A percentile compares a stretch with the other conserved stretches of the same genome.
Evolutionary conservation across 2,113 vertebrate species (phyloP).

Genomic region (Gnathonemus longibarbis): DNA sequence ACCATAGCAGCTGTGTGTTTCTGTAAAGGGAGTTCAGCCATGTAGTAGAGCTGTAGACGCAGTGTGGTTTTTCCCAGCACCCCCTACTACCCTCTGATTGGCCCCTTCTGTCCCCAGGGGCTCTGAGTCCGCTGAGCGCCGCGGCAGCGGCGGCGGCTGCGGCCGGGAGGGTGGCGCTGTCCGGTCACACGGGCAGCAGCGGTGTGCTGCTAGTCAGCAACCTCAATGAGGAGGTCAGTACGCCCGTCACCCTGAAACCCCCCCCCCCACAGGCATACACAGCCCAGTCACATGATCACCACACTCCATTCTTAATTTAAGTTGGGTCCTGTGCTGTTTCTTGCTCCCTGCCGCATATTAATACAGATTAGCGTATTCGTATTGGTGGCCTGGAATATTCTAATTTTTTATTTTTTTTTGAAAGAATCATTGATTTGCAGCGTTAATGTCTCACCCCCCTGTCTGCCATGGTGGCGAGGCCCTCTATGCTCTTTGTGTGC

Average conservation of each 20-base stretch:
- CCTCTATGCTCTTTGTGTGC: not conserved
- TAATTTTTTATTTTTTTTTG: not conserved
- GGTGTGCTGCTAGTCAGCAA: slow-evolving; percentile 96
- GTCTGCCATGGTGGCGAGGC: not conserved
- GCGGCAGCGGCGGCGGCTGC: slow-evolving; percentile 86
- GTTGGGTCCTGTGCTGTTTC: slow-evolving; percentile 35
- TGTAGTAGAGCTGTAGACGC: not conserved
- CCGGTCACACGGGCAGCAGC: slow-evolving; percentile 80
- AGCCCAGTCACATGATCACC: slow-evolving; percentile 24
- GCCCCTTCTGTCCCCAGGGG: slow-evolving; percentile 64
- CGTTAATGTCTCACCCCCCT: not conserved
- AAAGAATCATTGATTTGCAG: not conserved
- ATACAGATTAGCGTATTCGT: not conserved
- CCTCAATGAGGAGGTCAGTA: slow-evolving; percentile 95
- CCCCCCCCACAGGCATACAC: not conserved
- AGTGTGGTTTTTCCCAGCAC: not conserved
- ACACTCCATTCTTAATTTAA: slow-evolving; percentile 32
- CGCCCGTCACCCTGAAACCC: slow-evolving; percentile 25
- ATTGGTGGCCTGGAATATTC: not conserved
- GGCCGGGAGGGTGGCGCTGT: slow-evolving; percentile 88
- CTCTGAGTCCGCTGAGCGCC: slow-evolving; percentile 89
- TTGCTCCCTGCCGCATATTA: not conserved
- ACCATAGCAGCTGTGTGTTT: not conserved
- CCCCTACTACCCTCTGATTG: not conserved
- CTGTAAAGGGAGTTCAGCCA: not conserved